Conservation (phyloP, 2,797 vertebrate species). For the Acropternis orthonyx region DNA sequence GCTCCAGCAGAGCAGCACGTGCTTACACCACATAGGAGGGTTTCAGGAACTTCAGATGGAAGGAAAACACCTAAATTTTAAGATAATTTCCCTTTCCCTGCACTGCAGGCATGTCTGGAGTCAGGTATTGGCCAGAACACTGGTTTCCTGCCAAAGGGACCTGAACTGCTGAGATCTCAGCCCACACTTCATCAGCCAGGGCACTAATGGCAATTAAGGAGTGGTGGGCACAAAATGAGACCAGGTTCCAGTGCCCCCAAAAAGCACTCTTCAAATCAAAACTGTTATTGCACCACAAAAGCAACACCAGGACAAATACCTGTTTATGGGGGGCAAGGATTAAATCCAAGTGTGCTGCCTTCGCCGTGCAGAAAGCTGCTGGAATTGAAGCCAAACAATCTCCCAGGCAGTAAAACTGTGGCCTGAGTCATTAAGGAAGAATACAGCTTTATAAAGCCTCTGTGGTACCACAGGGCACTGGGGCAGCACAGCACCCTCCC, state of each 20-base stretch:
- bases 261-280: neutral
- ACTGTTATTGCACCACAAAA: neutral
- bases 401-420: neutral
- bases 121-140: neutral
- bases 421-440: neutral
- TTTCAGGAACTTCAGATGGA: accelerated
- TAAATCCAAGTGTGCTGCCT: neutral
- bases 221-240: neutral
- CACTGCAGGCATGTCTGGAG: neutral
- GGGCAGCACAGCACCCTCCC: neutral
- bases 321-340: neutral
- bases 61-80: neutral
- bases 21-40: accelerated
- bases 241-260: neutral
- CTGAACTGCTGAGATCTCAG: no score
- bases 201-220: no score
- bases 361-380: neutral
- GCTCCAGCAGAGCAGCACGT: neutral
- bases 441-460: neutral
- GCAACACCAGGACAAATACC: neutral
- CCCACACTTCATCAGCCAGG: neutral
- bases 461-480: neutral
- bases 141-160: neutral
- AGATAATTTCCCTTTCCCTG: neutral
- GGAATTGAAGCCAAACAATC: neutral